Evolutionary conservation across 1,140 invertebrate genomes (phyloP).

Genomic region (Frieseomelitta varia): DNA sequence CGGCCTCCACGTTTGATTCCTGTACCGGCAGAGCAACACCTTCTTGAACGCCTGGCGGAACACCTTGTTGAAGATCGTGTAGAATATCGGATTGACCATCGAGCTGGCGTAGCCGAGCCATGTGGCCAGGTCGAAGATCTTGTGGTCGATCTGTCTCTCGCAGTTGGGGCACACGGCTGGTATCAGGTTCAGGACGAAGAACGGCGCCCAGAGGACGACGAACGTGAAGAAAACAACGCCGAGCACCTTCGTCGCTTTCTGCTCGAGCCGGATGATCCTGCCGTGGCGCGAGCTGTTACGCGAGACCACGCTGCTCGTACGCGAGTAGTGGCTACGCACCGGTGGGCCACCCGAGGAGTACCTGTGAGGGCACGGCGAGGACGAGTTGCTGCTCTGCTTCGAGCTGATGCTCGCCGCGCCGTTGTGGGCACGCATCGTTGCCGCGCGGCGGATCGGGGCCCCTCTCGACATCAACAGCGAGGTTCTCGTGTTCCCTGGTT

Average conservation of each 20-base stretch:
- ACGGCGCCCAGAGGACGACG: constrained; percentile 96
- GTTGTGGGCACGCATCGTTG: constrained; percentile 83
- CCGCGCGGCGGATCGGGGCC: constrained; percentile 83
- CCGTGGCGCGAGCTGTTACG: constrained; percentile 91
- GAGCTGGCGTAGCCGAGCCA: constrained; percentile 97
- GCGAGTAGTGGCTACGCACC: constrained; percentile 85
- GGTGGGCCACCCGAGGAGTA: constrained; percentile 74
- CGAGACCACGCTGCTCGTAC: constrained; percentile 91
- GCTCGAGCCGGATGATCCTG: constrained; percentile 91
- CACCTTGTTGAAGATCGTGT: constrained; percentile 97
- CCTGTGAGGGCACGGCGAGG: constrained; percentile 79
- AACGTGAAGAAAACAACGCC: constrained; percentile 97
- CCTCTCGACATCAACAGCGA: constrained; percentile 75
- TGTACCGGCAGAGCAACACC: constrained; percentile 87
- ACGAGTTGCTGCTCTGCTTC: constrained; percentile 70
- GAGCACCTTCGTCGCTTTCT: constrained; percentile 96
- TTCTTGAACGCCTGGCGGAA: constrained; percentile 95
- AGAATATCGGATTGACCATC: constrained; percentile 97
- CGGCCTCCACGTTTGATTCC: constrained; percentile 71
- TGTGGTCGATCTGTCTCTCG: constrained; percentile 87
- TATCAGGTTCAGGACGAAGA: constrained; percentile 94
- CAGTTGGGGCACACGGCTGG: constrained; percentile 90
- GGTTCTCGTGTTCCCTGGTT: constrained; percentile 78
- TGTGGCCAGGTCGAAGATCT: constrained; percentile 92
- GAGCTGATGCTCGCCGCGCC: constrained; percentile 72